Evolutionary conservation across 2,888 invertebrate species (phyloP).

Genomic region (Phyto melanocephala): DNA sequence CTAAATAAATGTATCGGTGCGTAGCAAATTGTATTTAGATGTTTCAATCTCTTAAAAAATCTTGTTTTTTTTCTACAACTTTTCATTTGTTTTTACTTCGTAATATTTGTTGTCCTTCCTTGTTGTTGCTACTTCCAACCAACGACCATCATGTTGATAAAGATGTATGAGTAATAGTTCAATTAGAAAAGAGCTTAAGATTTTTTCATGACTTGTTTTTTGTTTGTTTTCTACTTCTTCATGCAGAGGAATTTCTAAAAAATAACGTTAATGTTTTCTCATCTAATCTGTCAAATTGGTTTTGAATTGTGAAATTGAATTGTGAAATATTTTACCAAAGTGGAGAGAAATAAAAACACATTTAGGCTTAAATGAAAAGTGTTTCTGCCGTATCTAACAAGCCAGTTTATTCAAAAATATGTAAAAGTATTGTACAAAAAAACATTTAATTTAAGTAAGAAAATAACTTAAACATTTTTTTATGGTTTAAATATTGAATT

Average conservation of each 20-base stretch:
- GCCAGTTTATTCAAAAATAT: no score
- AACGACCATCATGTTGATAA: neutral
- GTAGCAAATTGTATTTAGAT: slow-evolving; percentile 51
- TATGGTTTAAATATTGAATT: no score
- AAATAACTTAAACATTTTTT: no score
- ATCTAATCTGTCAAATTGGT: slow-evolving; percentile 61
- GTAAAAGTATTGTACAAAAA: no score
- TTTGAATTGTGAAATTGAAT: slow-evolving; percentile 54
- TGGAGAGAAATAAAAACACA: neutral
- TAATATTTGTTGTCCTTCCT: neutral
- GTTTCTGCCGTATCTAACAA: no score
- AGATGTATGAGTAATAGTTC: slow-evolving; percentile 41
- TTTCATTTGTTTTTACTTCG: neutral
- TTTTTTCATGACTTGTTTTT: neutral
- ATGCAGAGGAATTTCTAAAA: neutral
- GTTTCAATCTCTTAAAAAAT: slow-evolving; percentile 2
- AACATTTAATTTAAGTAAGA: no score
- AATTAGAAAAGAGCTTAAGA: slow-evolving; percentile 56
- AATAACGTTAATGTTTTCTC: slow-evolving; percentile 45
- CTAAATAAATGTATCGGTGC: slow-evolving; percentile 32
- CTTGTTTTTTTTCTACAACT: neutral
- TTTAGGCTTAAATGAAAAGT: no score
- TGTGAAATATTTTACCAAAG: neutral
- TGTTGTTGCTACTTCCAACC: neutral
- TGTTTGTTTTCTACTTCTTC: neutral